A percentile compares a stretch with the other conserved stretches of the same genome.
Evolutionary conservation across 2,797 vertebrate genomes (phyloP).

Genomic region (Diplodus puntazzo): DNA sequence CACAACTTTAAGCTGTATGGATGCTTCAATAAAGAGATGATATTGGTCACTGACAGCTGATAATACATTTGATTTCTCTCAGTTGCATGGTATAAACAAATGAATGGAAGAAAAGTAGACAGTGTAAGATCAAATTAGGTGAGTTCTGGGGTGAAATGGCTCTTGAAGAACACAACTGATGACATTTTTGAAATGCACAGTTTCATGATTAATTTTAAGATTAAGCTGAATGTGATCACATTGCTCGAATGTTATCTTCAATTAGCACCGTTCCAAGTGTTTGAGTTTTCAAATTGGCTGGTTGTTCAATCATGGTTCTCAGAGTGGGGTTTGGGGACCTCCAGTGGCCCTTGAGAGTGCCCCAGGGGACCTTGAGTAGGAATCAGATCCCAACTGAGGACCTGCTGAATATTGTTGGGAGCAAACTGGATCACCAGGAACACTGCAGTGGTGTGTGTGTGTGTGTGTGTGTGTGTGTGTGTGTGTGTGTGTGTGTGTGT

Average conservation of each 20-base stretch:
- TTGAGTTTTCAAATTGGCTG: not conserved
- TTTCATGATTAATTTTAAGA: not conserved
- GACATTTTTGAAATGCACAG: not conserved
- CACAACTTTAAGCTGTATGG: not conserved
- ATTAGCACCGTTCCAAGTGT: not conserved
- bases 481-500: not conserved
- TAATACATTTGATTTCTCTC: not conserved
- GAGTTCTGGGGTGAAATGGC: no score
- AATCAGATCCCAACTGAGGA: not conserved
- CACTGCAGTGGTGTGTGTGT: not conserved
- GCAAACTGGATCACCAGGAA: not conserved
- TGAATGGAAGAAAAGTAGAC: not conserved
- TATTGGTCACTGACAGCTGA: not conserved
- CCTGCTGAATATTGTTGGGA: not conserved
- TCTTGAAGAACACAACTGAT: no score
- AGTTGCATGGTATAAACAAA: not conserved
- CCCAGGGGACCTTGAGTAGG: not conserved
- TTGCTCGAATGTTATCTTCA: not conserved
- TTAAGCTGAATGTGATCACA: not conserved
- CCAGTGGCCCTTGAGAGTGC: not conserved
- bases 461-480: not conserved
- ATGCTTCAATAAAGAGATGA: not conserved
- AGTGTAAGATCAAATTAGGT: not conserved
- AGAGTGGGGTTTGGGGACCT: slow-evolving; percentile 10
- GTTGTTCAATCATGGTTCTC: not conserved